Base-by-base conservation (phyloP, 2,888 invertebrate genomes). In the Entomobrya proxima region DNA sequence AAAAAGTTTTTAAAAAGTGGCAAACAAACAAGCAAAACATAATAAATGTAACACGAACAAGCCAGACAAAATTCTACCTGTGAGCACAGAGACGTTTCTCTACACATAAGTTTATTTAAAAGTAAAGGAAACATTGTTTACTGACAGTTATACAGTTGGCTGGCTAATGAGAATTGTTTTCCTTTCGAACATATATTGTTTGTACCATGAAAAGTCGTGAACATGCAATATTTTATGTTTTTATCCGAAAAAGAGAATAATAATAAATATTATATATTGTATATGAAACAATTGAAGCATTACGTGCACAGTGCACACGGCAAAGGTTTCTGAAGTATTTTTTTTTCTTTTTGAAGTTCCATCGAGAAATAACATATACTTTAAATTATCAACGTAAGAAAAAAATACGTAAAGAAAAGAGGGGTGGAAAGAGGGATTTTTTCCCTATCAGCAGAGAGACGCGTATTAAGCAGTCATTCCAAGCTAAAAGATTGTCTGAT, bases 401-500 rank as follows among this genome's bases (percentile, higher is more conserved):
- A 67, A 79, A 64, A 80, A 40, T 11, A 37, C 18, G 37, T 18
- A 24, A 61, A 44, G 61, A 18, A n/a, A n/a, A 47, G 24, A 64
- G 79, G 79, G 64, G 52, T 50, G 37, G 52, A 69, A 79, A 50
- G 15, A 67, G 35, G 50, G 55, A 80, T 72, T 74, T 61, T 74
- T 75, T 47, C 35, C 24, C 24, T 58, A 52, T 18, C 37, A 80
- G 47, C 24, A 72, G 44, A 47, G 72, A 1, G 75, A 21, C 44
- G 32, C n/a, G 35, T 27, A 81, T 81, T 81, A 61, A 40, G 58
- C 30, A 61, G 74, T 35, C 58, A 47, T 72, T 80, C 40, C 58
- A 74, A 24, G 61, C n/a, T 61, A 50, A 61, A 78, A 77, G 78
- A 78, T 72, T 50, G 67, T 61, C 27, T 64, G 86, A 86, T 78